Evolutionary conservation across 1,140 invertebrate genomes (phyloP).

Genomic region (Panulirus ornatus): DNA sequence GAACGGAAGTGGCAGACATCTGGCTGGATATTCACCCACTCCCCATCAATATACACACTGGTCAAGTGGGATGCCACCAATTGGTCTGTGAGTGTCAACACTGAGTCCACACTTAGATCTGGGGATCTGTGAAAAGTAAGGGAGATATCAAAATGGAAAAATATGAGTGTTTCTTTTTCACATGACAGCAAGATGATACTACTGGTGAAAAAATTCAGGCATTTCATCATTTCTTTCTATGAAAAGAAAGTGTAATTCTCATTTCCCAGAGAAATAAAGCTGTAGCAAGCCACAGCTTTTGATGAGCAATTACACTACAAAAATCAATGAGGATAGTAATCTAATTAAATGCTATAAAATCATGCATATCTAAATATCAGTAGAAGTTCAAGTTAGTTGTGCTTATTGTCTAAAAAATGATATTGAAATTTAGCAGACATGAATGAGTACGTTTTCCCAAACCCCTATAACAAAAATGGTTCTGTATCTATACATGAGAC

Average conservation of each 20-base stretch:
- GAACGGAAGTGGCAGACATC: constrained; percentile 14
- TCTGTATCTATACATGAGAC: not conserved
- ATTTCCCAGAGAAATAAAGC: not conserved
- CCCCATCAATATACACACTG: not conserved
- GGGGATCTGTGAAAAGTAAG: not conserved
- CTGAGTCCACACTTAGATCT: constrained; percentile 25
- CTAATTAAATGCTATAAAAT: too few species aligned
- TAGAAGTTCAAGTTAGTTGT: not conserved
- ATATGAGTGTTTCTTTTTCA: not conserved
- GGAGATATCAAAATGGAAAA: not conserved
- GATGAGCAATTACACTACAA: not conserved
- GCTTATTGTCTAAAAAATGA: not conserved
- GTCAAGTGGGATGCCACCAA: constrained; percentile 23
- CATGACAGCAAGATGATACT: not conserved
- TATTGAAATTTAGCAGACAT: too few species aligned
- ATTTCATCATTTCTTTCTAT: not conserved
- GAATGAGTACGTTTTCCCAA: too few species aligned
- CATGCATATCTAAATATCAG: not conserved
- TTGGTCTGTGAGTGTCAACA: not conserved
- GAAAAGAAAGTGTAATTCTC: not conserved
- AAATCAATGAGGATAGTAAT: too few species aligned
- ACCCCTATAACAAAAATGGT: too few species aligned
- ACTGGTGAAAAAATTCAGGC: too few species aligned
- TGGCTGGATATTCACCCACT: not conserved
- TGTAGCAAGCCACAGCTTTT: not conserved